Conservation (phyloP, 2,113 vertebrate species). For the Ursus arctos region DNA sequence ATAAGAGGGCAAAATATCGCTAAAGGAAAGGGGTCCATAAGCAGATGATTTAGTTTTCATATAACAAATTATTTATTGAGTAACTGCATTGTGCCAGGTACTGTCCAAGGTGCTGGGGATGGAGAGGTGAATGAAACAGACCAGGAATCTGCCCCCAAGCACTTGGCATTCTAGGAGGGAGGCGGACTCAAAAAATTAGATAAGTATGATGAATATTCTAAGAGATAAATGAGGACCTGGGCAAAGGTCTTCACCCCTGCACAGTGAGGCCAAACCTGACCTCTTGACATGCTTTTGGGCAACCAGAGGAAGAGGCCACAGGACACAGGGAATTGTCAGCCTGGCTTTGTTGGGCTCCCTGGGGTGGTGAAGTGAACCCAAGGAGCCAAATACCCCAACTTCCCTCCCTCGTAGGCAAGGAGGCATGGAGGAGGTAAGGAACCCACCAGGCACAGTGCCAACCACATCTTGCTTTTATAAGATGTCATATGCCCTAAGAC, state of each 20-base stretch:
- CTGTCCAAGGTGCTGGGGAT: constrained; percentile 69
- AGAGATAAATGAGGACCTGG: not conserved
- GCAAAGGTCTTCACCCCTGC: no score
- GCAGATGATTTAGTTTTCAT: not conserved
- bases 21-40: not conserved
- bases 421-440: not conserved
- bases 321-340: not conserved
- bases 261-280: not conserved
- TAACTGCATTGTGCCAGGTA: not conserved
- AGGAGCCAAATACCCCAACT: no score
- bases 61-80: constrained; percentile 7
- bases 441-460: fast-evolving
- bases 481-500: not conserved
- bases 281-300: not conserved
- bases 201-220: not conserved
- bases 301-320: no score
- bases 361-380: not conserved
- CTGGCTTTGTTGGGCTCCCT: not conserved
- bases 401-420: not conserved
- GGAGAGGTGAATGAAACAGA: not conserved
- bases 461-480: not conserved
- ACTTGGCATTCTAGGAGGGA: not conserved
- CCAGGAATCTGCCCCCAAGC: not conserved
- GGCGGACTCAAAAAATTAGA: no score
- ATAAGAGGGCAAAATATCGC: no score